phyloP scores from a whole-genome alignment of 2,888 invertebrate species.

The Amphipyra tragopoginis region DNA sequence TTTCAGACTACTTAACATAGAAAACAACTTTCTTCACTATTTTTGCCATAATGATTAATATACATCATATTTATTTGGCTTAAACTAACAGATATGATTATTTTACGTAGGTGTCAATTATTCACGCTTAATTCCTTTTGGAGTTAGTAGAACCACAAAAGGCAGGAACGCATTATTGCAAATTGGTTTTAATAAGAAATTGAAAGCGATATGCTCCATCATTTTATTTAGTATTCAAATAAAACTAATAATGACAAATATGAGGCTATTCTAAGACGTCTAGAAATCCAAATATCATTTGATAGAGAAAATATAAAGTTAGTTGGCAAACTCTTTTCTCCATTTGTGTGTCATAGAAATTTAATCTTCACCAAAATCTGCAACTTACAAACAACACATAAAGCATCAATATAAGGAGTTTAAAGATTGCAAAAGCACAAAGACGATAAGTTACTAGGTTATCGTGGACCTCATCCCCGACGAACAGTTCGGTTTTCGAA shows the following conservation, averaged over 20 bases:
- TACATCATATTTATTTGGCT: not conserved
- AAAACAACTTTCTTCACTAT: constrained; percentile 19
- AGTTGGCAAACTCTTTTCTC: constrained; percentile 1
- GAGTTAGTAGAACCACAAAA: constrained; percentile 7
- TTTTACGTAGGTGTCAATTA: constrained; percentile 35
- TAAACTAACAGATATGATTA: constrained; percentile 17
- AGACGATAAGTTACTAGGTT: constrained; percentile 46
- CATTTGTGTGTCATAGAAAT: constrained; percentile 11
- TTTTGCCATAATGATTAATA: not conserved
- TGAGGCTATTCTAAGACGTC: not conserved
- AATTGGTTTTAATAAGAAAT: constrained; percentile 34
- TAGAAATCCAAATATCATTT: not conserved
- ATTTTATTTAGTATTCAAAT: constrained; percentile 2
- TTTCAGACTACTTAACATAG: constrained; percentile 1
- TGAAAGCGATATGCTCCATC: constrained; percentile 27
- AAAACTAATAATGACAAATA: constrained; percentile 6
- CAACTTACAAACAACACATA: constrained; percentile 26
- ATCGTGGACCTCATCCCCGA: too few species aligned
- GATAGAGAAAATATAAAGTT: not conserved
- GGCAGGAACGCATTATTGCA: constrained; percentile 16
- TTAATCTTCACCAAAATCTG: constrained; percentile 19
- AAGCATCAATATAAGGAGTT: constrained; percentile 30
- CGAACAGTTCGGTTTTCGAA: too few species aligned
- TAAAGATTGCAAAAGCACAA: constrained; percentile 41
- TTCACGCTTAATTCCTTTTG: constrained; percentile 24